These are phyloP conservation scores for Channa argus DNA, from an alignment of 2,113 vertebrate genomes.

Conservation along the genomic window DNA sequence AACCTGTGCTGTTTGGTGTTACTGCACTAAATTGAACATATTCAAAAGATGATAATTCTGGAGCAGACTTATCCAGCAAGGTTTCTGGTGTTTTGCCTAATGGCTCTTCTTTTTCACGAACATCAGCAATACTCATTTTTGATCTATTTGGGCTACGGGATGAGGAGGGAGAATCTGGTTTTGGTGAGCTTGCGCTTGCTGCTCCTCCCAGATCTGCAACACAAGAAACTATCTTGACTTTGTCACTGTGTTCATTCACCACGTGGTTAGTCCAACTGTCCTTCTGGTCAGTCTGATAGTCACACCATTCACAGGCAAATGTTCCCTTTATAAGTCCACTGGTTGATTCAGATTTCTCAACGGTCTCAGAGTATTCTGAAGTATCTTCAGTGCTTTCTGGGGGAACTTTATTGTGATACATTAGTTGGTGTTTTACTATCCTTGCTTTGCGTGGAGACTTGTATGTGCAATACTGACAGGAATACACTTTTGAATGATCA, in stretches of 20 bases:
- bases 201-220: constrained; percentile 87
- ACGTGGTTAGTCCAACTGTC: constrained; percentile 95
- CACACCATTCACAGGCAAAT: constrained; percentile 97
- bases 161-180: constrained; percentile 82
- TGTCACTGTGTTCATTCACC: constrained; percentile 95
- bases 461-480: constrained; percentile 96
- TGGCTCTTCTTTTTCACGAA: constrained; percentile 82
- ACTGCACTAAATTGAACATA: constrained; percentile 90
- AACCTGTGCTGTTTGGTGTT: constrained; percentile 87
- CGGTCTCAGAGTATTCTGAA: constrained; percentile 71
- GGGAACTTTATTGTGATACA: constrained; percentile 88
- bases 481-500: constrained; percentile 92
- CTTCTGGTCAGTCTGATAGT: constrained; percentile 92
- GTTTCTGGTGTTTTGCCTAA: constrained; percentile 81
- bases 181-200: constrained; percentile 80
- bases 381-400: constrained; percentile 82
- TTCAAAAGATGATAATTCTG: constrained; percentile 87
- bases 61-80: constrained; percentile 80
- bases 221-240: constrained; percentile 94
- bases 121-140: constrained; percentile 82
- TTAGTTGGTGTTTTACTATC: constrained; percentile 95
- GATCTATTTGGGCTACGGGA: constrained; percentile 86
- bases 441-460: constrained; percentile 93
- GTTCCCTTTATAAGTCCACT: constrained; percentile 87
- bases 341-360: constrained; percentile 81